A percentile compares a stretch with the other conserved stretches of the same genome.
Conservation (phyloP, 2,113 vertebrate species). For the Gambusia affinis region DNA sequence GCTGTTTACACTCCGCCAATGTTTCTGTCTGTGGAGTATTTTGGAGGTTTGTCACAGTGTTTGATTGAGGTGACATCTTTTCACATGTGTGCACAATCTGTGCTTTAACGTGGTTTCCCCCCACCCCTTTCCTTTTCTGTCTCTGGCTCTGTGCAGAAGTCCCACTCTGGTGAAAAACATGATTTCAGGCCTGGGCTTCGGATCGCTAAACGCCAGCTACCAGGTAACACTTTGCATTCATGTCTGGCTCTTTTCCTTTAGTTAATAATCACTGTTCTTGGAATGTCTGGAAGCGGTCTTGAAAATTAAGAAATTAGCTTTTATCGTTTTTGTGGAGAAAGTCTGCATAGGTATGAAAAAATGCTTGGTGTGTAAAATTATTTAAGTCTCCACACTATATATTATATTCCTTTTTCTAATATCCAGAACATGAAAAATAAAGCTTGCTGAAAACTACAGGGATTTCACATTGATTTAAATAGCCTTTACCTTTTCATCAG, state of each 20-base stretch:
- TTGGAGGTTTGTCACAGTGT: slow-evolving; percentile 36
- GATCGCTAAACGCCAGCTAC: slow-evolving; percentile 97
- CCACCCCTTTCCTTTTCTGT: slow-evolving; percentile 1
- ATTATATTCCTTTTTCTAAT: too few relatives aligned
- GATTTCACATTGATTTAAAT: too few relatives aligned
- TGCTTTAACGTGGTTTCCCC: slow-evolving; percentile 17
- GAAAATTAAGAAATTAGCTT: background rate
- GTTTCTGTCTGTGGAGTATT: slow-evolving; percentile 62
- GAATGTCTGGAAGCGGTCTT: background rate
- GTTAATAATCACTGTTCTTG: slow-evolving; percentile 47
- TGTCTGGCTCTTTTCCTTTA: background rate
- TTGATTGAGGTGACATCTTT: slow-evolving; percentile 50
- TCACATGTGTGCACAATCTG: slow-evolving; percentile 61
- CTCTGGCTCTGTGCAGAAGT: slow-evolving; percentile 81
- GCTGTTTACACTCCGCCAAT: slow-evolving; percentile 66
- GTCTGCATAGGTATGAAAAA: background rate
- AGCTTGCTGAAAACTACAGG: too few relatives aligned
- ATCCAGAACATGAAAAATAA: too few relatives aligned
- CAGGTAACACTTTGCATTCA: slow-evolving; percentile 83
- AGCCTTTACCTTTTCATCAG: too few relatives aligned
- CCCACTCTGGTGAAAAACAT: slow-evolving; percentile 99
- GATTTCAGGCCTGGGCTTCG: slow-evolving; percentile 97
- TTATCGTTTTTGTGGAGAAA: background rate
- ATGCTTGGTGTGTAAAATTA: background rate
- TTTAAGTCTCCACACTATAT: too few relatives aligned